Evolutionary conservation across 2,797 vertebrate genomes (phyloP).

Genomic region (Monodelphis domestica): DNA sequence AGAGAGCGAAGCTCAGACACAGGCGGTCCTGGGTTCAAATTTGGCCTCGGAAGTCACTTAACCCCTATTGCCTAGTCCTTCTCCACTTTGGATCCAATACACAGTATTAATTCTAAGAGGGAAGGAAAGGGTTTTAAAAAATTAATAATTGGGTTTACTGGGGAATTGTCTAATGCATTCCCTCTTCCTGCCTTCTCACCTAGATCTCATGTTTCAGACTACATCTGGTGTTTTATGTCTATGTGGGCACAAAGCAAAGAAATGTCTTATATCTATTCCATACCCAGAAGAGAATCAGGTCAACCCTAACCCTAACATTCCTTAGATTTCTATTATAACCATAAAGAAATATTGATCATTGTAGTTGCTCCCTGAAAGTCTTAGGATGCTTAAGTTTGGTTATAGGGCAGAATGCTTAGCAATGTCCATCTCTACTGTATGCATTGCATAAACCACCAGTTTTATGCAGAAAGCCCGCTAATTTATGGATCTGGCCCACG

Average conservation of each 20-base stretch:
- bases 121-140: too few relatives aligned
- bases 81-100: too few relatives aligned
- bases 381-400: neutral
- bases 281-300: neutral
- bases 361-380: neutral
- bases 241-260: conserved; percentile 2
- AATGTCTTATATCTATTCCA: neutral
- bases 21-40: too few relatives aligned
- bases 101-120: too few relatives aligned
- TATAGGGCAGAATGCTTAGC: neutral
- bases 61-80: too few relatives aligned
- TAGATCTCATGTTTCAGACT: neutral
- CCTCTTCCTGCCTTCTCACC: neutral
- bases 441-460: neutral
- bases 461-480: neutral
- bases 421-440: neutral
- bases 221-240: conserved; percentile 7
- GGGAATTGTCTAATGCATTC: neutral
- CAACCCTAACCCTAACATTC: neutral
- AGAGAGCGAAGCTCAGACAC: too few relatives aligned
- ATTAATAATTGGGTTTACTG: neutral
- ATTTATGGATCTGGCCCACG: neutral
- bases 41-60: too few relatives aligned
- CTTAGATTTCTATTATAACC: neutral
- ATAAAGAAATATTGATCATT: neutral